Evolutionary conservation across 2,113 vertebrate species (phyloP), one percentile per base, ranked within the genome.

Genomic region (Pseudois nayaur): DNA sequence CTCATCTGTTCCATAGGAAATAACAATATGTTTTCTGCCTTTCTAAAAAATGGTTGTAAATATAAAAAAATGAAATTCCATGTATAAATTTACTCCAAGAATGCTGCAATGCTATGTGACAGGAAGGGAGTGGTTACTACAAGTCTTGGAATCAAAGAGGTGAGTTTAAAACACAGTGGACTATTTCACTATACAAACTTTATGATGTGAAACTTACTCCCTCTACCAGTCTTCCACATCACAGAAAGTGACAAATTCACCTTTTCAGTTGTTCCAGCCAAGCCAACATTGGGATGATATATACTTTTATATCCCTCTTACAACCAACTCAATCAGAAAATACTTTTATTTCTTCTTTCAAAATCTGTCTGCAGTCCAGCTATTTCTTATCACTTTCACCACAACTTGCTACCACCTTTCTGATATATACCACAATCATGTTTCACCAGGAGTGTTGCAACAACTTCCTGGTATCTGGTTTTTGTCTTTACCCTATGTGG

Each of bases 381-480:
- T 74, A 11, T 50, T 81, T 94, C 50, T 62, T 50, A 54, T 5
- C 13, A 40, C 11, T 50, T 71, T 84, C 43, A 54, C 31, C 23
- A 11, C 3, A 59, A 12, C 14, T 67, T 52, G 40, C 50, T 27
- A 3, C 4, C 27, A 55, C 43, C 64, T 92, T 60, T 78, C 85
- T 79, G 25, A n/a, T 31, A 31, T 0, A 0, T 21, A 33, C n/a
- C 9, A 15, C 8, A 17, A 3, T 67, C 5, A 3, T 31, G 31
- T 52, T 16, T 50, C 12, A 33, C 16, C 4, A 62, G 40, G 45
- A 33, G 13, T 36, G 12, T 55, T 43, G n/a, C 17, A 33, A 2
- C 12, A 83, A 50, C 29, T 43, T 36, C 87, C 55, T 57, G 2
- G 14, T 2, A 40, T 48, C 60, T 91, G 40, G 27, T 40, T 91